Percentiles rank a stretch among this genome's conserved stretches.
Conservation (phyloP, 2,797 vertebrate species). For the Myiotriccus ornatus region DNA sequence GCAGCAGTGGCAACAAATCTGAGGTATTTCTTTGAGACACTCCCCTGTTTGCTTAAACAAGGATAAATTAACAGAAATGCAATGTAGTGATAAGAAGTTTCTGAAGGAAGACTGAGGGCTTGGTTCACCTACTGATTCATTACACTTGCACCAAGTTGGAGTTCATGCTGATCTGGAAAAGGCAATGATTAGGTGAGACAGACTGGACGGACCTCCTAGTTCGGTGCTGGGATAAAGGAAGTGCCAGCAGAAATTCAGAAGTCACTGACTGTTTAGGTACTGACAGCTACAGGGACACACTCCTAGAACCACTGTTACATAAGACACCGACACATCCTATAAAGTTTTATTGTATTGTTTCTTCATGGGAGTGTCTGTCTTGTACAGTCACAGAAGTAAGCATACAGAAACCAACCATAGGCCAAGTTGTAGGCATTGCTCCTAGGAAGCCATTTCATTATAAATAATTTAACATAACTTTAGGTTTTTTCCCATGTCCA, state of each 20-base stretch:
- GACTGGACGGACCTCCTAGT: neutral
- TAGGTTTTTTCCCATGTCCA: neutral
- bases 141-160: neutral
- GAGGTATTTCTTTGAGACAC: neutral
- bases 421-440: neutral
- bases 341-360: neutral
- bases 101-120: neutral
- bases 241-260: accelerated
- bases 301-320: neutral
- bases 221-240: neutral
- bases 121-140: neutral
- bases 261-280: neutral
- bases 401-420: neutral
- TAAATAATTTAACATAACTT: neutral
- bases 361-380: neutral
- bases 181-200: neutral
- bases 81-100: neutral
- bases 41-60: neutral
- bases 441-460: neutral
- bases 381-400: neutral
- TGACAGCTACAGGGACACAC: neutral
- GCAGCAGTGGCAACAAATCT: neutral
- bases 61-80: neutral
- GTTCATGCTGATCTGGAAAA: neutral
- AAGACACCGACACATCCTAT: neutral